phyloP scores from a whole-genome alignment of 2,113 vertebrate species.

The Sylvilagus bachmani region DNA sequence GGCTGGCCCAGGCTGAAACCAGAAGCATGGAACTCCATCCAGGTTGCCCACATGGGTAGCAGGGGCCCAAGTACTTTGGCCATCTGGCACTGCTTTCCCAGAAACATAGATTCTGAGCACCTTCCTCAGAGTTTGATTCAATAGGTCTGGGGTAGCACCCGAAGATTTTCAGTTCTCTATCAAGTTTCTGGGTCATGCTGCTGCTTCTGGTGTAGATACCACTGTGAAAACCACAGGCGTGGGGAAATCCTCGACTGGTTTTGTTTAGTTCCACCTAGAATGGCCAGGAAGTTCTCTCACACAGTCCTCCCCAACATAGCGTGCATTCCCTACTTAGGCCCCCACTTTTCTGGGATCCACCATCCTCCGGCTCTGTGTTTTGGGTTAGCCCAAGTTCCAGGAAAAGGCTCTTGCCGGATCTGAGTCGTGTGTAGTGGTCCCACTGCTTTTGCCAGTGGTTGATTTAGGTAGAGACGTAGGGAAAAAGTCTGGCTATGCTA shows the following conservation, averaged over 20 bases:
- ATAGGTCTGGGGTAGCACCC: background rate
- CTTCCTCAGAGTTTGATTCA: background rate
- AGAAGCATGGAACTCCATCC: no score
- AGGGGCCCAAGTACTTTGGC: no score
- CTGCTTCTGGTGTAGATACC: no score
- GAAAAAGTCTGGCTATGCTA: background rate
- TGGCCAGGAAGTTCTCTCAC: background rate
- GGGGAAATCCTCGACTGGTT: background rate
- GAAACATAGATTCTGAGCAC: background rate
- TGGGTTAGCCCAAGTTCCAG: background rate
- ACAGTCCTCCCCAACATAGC: background rate
- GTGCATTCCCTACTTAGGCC: background rate
- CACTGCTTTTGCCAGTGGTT: background rate
- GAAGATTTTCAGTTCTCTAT: background rate
- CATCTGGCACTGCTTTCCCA: no score
- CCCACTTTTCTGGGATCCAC: background rate
- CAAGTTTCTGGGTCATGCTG: background rate
- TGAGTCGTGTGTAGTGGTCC: background rate
- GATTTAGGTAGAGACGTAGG: background rate
- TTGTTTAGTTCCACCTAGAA: background rate
- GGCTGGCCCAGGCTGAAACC: no score
- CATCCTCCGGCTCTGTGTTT: background rate
- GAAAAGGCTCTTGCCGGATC: background rate
- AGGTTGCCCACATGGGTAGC: no score
- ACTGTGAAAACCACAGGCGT: background rate